These are phyloP conservation scores for Andricus grossulariae DNA, from an alignment of 1,140 invertebrate species.

Conservation along the genomic window DNA sequence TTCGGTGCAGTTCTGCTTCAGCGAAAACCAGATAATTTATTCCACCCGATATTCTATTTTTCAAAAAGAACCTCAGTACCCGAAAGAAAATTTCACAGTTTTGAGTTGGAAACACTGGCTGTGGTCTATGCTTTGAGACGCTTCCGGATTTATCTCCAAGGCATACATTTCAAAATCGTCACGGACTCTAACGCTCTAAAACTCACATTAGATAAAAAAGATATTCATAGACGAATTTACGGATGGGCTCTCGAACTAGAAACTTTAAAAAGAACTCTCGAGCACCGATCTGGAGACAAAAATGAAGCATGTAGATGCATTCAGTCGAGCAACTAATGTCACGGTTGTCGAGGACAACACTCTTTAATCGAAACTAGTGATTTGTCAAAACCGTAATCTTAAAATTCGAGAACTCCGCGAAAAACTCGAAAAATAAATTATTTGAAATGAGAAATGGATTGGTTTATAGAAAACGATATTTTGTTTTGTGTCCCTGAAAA, in stretches of 20 bases:
- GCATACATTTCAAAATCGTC: too few species aligned
- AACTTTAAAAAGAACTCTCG: constrained; percentile 62
- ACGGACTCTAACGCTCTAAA: too few species aligned
- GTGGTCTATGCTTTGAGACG: too few species aligned
- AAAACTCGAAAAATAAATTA: neutral
- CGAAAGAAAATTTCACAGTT: constrained; percentile 67
- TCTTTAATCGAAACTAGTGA: constrained; percentile 22
- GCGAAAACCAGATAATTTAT: too few species aligned
- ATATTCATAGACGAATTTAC: too few species aligned
- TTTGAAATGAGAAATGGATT: constrained; percentile 36
- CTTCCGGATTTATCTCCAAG: too few species aligned
- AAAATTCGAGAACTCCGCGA: constrained; percentile 27
- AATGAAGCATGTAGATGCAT: too few species aligned
- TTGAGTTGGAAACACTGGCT: too few species aligned
- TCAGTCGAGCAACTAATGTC: constrained; percentile 37
- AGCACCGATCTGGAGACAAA: constrained; percentile 50
- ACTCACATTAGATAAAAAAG: constrained; percentile 58
- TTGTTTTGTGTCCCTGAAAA: constrained; percentile 40
- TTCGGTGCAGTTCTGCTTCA: too few species aligned
- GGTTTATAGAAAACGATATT: constrained; percentile 4
- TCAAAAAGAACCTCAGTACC: too few species aligned
- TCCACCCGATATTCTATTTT: too few species aligned
- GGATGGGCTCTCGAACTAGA: constrained; percentile 65
- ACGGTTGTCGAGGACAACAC: constrained; percentile 27
- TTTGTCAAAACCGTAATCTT: constrained; percentile 24